phyloP scores from a whole-genome alignment of 2,888 invertebrate species.

The Metellina segmentata region DNA sequence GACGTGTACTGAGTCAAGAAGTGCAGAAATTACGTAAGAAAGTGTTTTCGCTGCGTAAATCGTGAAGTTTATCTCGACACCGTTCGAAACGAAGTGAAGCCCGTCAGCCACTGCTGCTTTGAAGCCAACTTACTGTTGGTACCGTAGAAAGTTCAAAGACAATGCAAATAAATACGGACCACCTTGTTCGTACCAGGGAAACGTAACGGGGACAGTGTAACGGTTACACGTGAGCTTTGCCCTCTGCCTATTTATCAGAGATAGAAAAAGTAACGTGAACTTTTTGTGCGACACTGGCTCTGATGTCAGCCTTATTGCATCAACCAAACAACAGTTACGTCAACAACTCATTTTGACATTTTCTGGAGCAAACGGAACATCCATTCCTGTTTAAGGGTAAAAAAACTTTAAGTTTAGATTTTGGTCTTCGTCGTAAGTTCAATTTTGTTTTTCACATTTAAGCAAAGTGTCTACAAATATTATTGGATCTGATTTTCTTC shows the following conservation, averaged over 20 bases:
- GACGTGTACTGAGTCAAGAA: no score
- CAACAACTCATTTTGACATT: no score
- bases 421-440: conserved; percentile 51
- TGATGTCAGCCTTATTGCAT: neutral
- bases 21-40: no score
- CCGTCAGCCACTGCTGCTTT: no score
- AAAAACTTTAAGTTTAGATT: conserved; percentile 2
- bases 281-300: neutral
- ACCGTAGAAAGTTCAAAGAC: neutral
- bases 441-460: conserved; percentile 56
- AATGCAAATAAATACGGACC: neutral
- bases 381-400: neutral
- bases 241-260: neutral
- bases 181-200: conserved; percentile 2
- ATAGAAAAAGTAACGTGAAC: neutral
- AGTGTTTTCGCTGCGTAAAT: no score
- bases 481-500: no score
- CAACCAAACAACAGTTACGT: neutral
- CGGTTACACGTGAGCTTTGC: neutral
- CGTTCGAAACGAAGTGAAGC: no score
- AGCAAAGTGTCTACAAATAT: no score
- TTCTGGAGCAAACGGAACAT: neutral
- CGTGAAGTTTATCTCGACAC: no score
- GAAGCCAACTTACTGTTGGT: neutral
- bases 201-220: neutral